A percentile compares a stretch with the other conserved stretches of the same genome.
Evolutionary conservation across 1,140 invertebrate genomes (phyloP).

Genomic region (Aphelenchoides avenae): DNA sequence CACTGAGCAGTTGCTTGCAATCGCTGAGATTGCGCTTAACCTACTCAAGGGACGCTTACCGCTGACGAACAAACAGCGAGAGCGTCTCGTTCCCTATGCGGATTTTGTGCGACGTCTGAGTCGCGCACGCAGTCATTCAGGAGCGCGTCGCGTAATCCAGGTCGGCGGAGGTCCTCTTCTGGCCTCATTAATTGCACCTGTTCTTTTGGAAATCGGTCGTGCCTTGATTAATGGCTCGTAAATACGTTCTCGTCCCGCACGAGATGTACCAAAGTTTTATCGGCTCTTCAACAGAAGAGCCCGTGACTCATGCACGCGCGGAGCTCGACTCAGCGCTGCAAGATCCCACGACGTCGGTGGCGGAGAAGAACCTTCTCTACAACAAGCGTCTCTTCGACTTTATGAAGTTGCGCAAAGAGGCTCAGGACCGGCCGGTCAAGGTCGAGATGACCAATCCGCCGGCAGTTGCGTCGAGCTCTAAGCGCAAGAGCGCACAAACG

Average conservation of each 20-base stretch:
- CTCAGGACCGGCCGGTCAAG: neutral
- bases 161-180: neutral
- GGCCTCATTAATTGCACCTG: constrained; percentile 1
- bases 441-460: constrained; percentile 12
- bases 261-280: neutral
- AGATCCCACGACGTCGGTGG: neutral
- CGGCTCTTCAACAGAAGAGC: too few species aligned
- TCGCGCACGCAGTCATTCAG: too few species aligned
- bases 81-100: constrained; percentile 6
- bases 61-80: constrained; percentile 4
- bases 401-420: neutral
- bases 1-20: constrained; percentile 1
- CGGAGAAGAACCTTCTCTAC: constrained; percentile 1
- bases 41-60: neutral
- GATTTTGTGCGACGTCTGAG: neutral
- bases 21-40: constrained; percentile 12
- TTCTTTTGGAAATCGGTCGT: neutral
- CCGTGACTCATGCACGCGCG: too few species aligned
- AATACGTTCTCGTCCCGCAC: constrained; percentile 7
- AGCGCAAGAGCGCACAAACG: too few species aligned
- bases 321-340: neutral
- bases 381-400: neutral
- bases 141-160: neutral
- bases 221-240: neutral
- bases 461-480: too few species aligned